A percentile compares a stretch with the other conserved stretches of the same genome.
phyloP scores from a whole-genome alignment of 2,888 invertebrate species.

The Latheticus oryzae region DNA sequence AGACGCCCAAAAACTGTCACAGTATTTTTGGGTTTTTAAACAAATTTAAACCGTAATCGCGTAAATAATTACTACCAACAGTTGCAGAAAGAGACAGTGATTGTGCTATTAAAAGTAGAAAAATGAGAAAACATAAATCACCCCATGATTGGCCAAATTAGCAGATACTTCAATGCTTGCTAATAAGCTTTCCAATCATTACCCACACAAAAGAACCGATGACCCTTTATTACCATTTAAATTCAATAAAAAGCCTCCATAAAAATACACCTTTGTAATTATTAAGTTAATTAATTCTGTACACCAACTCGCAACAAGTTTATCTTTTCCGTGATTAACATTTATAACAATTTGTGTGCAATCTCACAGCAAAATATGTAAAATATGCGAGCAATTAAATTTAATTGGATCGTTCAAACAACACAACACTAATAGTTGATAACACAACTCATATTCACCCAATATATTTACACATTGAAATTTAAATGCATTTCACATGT shows the following conservation, averaged over 20 bases:
- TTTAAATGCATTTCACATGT: slow-evolving; percentile 2
- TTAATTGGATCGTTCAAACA: slow-evolving; percentile 29
- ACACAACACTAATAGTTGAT: slow-evolving; percentile 22
- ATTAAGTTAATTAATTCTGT: slow-evolving; percentile 17
- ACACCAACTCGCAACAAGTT: slow-evolving; percentile 11
- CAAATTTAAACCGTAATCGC: too few relatives aligned
- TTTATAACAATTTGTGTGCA: slow-evolving; percentile 27
- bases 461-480: slow-evolving; percentile 14
- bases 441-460: slow-evolving; percentile 12
- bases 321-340: slow-evolving; percentile 9
- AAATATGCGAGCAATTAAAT: slow-evolving; percentile 24
- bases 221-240: slow-evolving; percentile 4
- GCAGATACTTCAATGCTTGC: too few relatives aligned
- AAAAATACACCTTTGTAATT: slow-evolving; percentile 8
- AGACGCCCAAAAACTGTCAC: too few relatives aligned
- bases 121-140: too few relatives aligned
- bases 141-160: too few relatives aligned
- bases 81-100: too few relatives aligned
- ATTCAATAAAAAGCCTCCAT: slow-evolving; percentile 4
- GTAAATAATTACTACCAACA: too few relatives aligned
- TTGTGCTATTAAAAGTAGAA: too few relatives aligned
- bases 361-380: slow-evolving; percentile 18
- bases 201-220: not conserved
- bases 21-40: too few relatives aligned
- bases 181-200: too few relatives aligned